Conservation (phyloP, 2,113 vertebrate species). For the Lagopus muta region DNA sequence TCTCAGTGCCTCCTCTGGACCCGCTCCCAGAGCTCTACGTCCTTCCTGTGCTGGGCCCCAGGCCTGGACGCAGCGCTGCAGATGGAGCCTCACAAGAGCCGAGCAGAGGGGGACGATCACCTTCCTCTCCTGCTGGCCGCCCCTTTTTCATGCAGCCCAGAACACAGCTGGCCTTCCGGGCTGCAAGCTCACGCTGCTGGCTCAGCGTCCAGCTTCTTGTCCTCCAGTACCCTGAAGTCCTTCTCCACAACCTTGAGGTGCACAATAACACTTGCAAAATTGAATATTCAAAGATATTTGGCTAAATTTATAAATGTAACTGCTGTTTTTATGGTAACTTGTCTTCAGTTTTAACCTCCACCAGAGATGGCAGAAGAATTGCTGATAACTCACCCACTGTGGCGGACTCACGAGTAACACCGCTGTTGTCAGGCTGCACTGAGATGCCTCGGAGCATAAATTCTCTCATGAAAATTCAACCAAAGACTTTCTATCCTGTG, state of each 20-base stretch:
- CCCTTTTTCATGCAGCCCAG: too few species aligned
- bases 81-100: too few species aligned
- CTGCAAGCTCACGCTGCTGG: too few species aligned
- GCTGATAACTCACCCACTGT: not conserved
- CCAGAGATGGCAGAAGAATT: not conserved
- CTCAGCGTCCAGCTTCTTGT: too few species aligned
- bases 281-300: not conserved
- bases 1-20: too few species aligned
- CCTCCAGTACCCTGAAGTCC: too few species aligned
- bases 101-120: too few species aligned
- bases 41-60: too few species aligned
- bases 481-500: not conserved
- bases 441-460: not conserved
- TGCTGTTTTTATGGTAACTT: not conserved
- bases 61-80: too few species aligned
- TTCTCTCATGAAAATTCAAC: not conserved
- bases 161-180: too few species aligned
- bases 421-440: not conserved
- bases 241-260: not conserved
- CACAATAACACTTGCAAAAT: not conserved
- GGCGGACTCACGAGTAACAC: not conserved
- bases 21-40: too few species aligned
- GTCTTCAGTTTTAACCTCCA: not conserved
- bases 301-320: not conserved
- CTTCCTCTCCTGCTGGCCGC: too few species aligned